Percentiles rank a stretch among this genome's conserved stretches.
phyloP scores from a whole-genome alignment of 2,113 vertebrate genomes.

The Craseonycteris thonglongyai region DNA sequence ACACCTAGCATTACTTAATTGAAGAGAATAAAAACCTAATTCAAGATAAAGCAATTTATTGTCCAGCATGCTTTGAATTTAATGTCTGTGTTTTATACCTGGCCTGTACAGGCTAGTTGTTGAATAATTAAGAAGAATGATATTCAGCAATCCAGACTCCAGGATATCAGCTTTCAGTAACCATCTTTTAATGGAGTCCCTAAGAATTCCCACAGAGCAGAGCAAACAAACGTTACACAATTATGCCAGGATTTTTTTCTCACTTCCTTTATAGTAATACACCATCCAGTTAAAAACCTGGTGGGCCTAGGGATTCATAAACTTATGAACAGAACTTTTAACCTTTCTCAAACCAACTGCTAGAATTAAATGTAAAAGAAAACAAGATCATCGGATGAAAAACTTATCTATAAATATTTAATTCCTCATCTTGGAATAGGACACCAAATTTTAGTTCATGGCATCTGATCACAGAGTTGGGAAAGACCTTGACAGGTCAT shows the following conservation, averaged over 20 bases:
- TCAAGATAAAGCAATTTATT: conserved; percentile 37
- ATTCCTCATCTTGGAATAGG: conserved; percentile 46
- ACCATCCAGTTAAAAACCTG: conserved; percentile 51
- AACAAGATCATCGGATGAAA: conserved; percentile 43
- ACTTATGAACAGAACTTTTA: conserved; percentile 61
- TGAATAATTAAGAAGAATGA: conserved; percentile 71
- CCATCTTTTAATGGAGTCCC: conserved; percentile 66
- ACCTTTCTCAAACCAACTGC: conserved; percentile 15
- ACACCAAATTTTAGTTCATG: conserved; percentile 12
- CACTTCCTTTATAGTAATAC: conserved; percentile 43
- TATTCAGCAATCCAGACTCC: conserved; percentile 47
- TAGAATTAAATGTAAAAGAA: conserved; percentile 39
- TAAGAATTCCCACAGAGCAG: conserved; percentile 62
- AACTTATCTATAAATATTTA: conserved; percentile 38
- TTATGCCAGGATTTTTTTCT: conserved; percentile 64
- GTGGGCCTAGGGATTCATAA: conserved; percentile 39
- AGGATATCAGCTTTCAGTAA: conserved; percentile 63
- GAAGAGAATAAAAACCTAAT: not conserved
- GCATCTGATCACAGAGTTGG: not conserved
- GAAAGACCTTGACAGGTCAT: conserved; percentile 28
- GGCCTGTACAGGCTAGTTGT: conserved; percentile 51
- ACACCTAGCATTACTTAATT: not conserved
- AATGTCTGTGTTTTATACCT: conserved; percentile 22
- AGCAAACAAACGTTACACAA: conserved; percentile 63
- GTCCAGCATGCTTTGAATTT: conserved; percentile 41